Conservation (phyloP, 2,113 vertebrate species). For the Marmota monax region DNA sequence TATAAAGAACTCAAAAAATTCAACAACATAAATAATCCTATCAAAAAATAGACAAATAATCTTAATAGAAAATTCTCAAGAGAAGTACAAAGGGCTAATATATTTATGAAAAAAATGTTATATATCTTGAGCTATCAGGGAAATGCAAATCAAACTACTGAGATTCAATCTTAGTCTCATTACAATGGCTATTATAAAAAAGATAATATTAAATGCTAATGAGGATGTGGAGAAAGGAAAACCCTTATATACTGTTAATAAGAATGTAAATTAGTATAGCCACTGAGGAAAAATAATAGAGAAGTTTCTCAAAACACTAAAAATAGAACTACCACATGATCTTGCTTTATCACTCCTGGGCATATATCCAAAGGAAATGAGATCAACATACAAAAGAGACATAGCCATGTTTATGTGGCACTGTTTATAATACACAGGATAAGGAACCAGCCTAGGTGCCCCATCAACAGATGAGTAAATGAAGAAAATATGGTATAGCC, state of each 20-base stretch:
- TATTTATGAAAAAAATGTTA: neutral
- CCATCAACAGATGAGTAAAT: neutral
- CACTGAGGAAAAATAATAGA: neutral
- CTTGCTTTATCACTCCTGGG: neutral
- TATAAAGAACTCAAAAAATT: no score
- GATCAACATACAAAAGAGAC: neutral
- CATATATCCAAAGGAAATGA: neutral
- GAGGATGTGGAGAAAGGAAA: neutral
- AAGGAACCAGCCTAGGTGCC: neutral
- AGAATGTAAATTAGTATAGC: neutral
- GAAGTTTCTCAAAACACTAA: neutral
- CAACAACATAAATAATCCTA: neutral
- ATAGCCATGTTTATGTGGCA: neutral
- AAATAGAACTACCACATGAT: neutral
- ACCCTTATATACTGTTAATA: neutral
- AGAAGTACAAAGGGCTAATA: neutral
- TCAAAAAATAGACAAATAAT: neutral
- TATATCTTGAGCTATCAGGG: neutral
- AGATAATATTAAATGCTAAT: neutral
- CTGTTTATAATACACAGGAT: neutral
- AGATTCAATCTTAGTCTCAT: neutral
- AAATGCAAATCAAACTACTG: neutral
- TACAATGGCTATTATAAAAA: neutral
- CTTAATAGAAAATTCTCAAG: neutral
- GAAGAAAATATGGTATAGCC: neutral